Conservation (phyloP, 2,797 vertebrate genomes). For the Dendrocincla tyrannina region DNA sequence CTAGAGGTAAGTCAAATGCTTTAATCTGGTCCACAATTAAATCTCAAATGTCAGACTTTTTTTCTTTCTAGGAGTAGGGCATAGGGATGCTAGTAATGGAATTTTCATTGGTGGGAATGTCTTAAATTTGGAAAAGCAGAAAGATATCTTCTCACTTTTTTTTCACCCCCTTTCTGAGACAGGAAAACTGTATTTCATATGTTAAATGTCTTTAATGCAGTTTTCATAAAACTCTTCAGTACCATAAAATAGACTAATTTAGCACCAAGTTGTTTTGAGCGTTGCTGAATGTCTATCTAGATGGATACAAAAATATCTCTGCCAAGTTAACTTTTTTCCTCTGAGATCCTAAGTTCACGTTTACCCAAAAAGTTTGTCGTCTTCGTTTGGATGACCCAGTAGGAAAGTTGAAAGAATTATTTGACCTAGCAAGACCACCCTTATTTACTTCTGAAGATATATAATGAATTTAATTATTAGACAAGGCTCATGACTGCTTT, state of each 20-base stretch:
- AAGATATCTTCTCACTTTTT: neutral
- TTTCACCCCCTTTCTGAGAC: neutral
- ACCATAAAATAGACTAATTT: neutral
- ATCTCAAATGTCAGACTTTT: neutral
- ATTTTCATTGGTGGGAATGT: conserved; percentile 10
- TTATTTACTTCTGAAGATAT: neutral
- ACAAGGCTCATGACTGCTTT: neutral
- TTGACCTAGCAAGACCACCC: neutral
- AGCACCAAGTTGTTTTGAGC: neutral
- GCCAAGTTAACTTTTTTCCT: neutral
- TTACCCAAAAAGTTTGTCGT: neutral
- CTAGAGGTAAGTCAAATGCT: neutral
- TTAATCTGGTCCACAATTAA: neutral
- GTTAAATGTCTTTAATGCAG: neutral
- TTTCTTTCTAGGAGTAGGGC: neutral
- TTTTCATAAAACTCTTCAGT: neutral
- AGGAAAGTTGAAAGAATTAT: neutral
- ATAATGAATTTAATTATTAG: neutral
- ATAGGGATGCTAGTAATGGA: neutral
- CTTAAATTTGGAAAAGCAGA: neutral
- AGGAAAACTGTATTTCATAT: neutral
- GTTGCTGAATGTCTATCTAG: neutral
- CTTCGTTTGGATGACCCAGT: neutral
- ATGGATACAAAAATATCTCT: neutral
- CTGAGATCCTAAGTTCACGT: neutral